Evolutionary conservation across 2,888 invertebrate genomes (phyloP), one percentile per base, ranked within the genome.

Genomic region (Spatulosminthurus flaviceps): DNA sequence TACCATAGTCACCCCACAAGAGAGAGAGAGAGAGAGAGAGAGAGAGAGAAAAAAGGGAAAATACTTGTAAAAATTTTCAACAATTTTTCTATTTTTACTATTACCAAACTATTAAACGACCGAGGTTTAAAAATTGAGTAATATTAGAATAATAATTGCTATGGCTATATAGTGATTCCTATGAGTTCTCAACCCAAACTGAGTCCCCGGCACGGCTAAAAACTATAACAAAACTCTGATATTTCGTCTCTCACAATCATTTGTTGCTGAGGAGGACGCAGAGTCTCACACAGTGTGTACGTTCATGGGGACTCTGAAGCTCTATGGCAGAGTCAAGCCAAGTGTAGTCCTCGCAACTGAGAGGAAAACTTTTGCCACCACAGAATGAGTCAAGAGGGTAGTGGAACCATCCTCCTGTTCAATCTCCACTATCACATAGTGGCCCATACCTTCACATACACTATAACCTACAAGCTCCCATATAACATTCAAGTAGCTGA

Each of bases 371-470:
- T 34, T 69, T 51, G 7, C 51, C 5, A 51, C 51, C 51, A 51
- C 51, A 64, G 42, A 71, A 19, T 22, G 24, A 26, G 69, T 69
- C 69, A 69, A 41, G 71, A 71, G 71, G 43, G 42, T 71, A 71
- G 24, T 64, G 22, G 7, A 64, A 26, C 64, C 64, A 64, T 64
- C 64, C 64, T 64, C 21, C 64, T 26, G 64, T 64, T 64, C 64
- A 64, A 22, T 13, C 11, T n/a, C 2, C 64, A 64, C n/a, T 2
- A 51, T 2, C 16, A 51, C 1, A 2, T 13, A 7, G 41, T 41
- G 13, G 9, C 41, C 16, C 16, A n/a, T 19, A 51, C n/a, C 16
- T 9, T 9, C n/a, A 51, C 51, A n/a, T 51, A 41, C n/a, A n/a
- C n/a, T n/a, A n/a, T n/a, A n/a, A n/a, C n/a, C n/a, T n/a, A n/a